phyloP scores from a whole-genome alignment of 2,797 vertebrate genomes.

The Pitangus sulphuratus region DNA sequence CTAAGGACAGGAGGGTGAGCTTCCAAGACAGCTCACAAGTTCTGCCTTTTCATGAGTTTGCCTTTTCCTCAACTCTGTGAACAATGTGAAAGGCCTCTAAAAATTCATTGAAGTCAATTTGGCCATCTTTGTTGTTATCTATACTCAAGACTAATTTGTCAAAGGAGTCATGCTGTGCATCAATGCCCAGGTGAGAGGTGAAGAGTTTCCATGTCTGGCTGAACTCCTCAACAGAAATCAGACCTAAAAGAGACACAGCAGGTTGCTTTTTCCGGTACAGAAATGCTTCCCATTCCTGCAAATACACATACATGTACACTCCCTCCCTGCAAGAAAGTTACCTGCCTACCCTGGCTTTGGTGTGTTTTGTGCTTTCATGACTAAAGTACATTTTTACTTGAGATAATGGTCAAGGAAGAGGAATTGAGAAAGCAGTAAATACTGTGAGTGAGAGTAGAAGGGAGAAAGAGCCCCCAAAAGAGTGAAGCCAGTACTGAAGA shows the following conservation, averaged over 20 bases:
- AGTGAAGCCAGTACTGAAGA: neutral
- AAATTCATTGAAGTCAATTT: slow-evolving; percentile 97
- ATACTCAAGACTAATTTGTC: slow-evolving; percentile 89
- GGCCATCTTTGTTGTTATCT: slow-evolving; percentile 95
- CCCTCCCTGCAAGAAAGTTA: neutral
- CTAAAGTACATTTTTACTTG: neutral
- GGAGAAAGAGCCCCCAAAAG: neutral
- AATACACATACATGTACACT: fast-evolving
- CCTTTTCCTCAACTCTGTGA: slow-evolving; percentile 86
- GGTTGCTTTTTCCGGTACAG: neutral
- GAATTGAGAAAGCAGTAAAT: neutral
- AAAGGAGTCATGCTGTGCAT: slow-evolving; percentile 80
- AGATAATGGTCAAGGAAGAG: neutral
- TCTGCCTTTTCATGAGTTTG: slow-evolving; percentile 49
- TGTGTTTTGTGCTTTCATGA: neutral
- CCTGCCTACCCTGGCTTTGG: fast-evolving
- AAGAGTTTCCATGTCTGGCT: slow-evolving; percentile 93
- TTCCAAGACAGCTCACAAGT: neutral
- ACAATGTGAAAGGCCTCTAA: slow-evolving; percentile 94
- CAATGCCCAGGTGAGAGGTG: slow-evolving; percentile 84
- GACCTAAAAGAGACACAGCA: slow-evolving; percentile 77
- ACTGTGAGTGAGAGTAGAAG: neutral
- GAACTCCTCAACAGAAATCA: slow-evolving; percentile 95
- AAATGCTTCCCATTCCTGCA: neutral
- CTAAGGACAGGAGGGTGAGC: neutral